phyloP scores from a whole-genome alignment of 1,140 invertebrate species.

The Aradophagus sp. region DNA sequence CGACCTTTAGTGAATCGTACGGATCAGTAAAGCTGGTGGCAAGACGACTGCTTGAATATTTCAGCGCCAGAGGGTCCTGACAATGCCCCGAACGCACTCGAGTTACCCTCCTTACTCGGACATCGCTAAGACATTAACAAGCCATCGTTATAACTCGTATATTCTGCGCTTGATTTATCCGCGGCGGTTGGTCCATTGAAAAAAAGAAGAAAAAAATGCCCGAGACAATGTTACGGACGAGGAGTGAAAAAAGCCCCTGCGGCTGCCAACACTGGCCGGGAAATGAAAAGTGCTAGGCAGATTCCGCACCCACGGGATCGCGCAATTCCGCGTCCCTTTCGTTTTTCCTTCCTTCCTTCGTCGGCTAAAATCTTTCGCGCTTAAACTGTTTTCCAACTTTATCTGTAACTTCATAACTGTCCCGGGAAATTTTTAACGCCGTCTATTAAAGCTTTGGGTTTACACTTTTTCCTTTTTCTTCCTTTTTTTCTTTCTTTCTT shows the following conservation, averaged over 20 bases:
- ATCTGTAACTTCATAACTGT: constrained; percentile 12
- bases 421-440: not conserved
- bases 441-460: no score
- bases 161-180: constrained; percentile 56
- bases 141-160: constrained; percentile 69
- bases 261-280: constrained; percentile 15
- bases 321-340: constrained; percentile 55
- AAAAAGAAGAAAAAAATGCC: no score
- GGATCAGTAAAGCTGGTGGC: constrained; percentile 45
- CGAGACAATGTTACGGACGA: constrained; percentile 61
- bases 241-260: constrained; percentile 53
- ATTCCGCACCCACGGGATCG: constrained; percentile 54
- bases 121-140: constrained; percentile 71
- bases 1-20: constrained; percentile 63
- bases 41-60: constrained; percentile 72
- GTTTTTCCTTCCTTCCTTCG: no score
- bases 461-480: no score
- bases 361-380: constrained; percentile 37
- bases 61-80: constrained; percentile 67
- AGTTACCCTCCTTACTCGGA: constrained; percentile 61
- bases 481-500: no score
- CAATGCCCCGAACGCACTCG: constrained; percentile 65
- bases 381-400: constrained; percentile 14
- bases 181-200: constrained; percentile 61
- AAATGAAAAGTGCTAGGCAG: constrained; percentile 36